Evolutionary conservation across 2,113 vertebrate species (phyloP).

Genomic region (Stomatorhinus ivindoensis): DNA sequence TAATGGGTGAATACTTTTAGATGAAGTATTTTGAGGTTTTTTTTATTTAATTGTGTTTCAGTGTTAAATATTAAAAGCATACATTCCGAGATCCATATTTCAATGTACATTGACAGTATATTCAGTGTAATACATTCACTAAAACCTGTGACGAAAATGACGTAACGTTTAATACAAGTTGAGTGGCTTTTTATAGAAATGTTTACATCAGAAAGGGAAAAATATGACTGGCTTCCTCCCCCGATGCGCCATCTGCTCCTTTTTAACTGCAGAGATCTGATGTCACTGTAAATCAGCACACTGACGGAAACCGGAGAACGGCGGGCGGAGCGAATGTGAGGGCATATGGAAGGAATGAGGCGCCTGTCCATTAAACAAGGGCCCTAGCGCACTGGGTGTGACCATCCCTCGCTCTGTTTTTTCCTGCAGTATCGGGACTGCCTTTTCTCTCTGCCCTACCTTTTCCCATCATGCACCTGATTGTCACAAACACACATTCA

Average conservation of each 20-base stretch:
- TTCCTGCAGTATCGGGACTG: neutral
- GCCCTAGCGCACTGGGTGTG: neutral
- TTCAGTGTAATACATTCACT: neutral
- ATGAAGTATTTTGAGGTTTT: neutral
- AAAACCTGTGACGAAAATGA: neutral
- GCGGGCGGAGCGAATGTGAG: neutral
- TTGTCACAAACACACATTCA: neutral
- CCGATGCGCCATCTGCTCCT: neutral
- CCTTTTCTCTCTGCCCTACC: neutral
- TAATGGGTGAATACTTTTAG: neutral
- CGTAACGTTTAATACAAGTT: neutral
- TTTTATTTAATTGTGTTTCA: neutral
- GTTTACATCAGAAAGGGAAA: neutral
- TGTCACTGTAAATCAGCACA: constrained; percentile 11
- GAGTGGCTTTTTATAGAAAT: neutral
- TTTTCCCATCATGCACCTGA: neutral
- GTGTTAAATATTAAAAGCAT: neutral
- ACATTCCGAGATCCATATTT: neutral
- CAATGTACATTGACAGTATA: neutral
- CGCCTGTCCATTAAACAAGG: neutral
- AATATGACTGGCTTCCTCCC: constrained; percentile 13
- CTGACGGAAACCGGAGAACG: constrained; percentile 9
- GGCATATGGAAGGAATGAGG: neutral
- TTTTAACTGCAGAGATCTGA: constrained; percentile 5
- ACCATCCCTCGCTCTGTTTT: neutral